Percentiles rank a stretch among this genome's conserved stretches.
These are phyloP conservation scores for Euleptes europaea DNA, from an alignment of 2,113 vertebrate species.

Conservation along the genomic window DNA sequence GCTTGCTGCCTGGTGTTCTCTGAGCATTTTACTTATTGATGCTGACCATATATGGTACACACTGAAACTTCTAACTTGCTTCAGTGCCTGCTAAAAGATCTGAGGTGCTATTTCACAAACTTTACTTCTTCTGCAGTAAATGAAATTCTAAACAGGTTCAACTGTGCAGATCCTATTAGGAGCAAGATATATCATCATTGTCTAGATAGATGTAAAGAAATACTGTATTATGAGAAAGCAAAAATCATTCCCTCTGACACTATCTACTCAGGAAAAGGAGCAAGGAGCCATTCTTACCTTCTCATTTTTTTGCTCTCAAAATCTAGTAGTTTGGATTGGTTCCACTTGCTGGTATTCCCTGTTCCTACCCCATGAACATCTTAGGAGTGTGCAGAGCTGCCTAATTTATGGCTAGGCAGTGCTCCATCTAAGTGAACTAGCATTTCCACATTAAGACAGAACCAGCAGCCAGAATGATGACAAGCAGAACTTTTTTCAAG, in stretches of 20 bases:
- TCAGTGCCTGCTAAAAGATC: constrained; percentile 50
- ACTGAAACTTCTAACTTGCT: constrained; percentile 60
- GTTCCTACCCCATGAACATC: too few species aligned
- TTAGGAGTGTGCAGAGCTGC: neutral
- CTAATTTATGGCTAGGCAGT: too few species aligned
- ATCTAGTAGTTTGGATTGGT: neutral
- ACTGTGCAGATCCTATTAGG: constrained; percentile 15
- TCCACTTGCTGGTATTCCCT: neutral
- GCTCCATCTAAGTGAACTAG: neutral
- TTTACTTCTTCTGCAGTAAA: constrained; percentile 34
- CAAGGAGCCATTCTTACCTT: neutral
- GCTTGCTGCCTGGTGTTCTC: constrained; percentile 60
- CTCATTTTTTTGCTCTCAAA: neutral
- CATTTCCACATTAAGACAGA: neutral
- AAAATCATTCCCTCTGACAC: neutral
- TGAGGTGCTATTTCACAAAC: constrained; percentile 39
- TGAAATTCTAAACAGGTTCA: constrained; percentile 43
- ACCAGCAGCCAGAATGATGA: neutral
- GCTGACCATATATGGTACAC: constrained; percentile 44
- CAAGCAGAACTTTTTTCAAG: neutral
- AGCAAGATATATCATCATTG: neutral
- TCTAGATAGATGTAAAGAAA: neutral
- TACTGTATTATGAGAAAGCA: neutral
- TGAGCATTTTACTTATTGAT: constrained; percentile 62
- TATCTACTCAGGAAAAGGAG: neutral